These are phyloP conservation scores for Galagoides demidoff DNA, from an alignment of 2,797 vertebrate genomes.

Conservation along the genomic window DNA sequence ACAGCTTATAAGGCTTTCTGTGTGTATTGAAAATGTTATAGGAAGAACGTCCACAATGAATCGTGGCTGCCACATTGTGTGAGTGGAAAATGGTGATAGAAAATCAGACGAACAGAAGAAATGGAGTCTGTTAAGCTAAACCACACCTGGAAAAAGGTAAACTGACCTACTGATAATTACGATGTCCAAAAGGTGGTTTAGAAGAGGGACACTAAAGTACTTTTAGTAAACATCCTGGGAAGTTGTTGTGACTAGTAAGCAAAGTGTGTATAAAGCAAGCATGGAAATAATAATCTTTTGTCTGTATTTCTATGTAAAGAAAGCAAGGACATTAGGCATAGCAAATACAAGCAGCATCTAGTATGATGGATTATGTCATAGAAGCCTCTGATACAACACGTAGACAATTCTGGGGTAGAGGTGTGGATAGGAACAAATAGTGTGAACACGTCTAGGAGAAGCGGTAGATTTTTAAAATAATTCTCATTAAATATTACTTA, in stretches of 20 bases:
- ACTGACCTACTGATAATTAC: not conserved
- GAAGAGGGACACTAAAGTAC: not conserved
- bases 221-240: not conserved
- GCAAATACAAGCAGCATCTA: not conserved
- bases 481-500: not conserved
- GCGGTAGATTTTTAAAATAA: not conserved
- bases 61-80: not conserved
- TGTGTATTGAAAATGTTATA: conserved; percentile 60
- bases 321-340: not conserved
- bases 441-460: not conserved
- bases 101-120: not conserved
- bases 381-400: not conserved
- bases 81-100: not conserved
- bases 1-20: conserved; percentile 60
- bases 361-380: not conserved
- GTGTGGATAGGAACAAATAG: not conserved
- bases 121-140: not conserved
- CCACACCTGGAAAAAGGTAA: not conserved
- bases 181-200: not conserved
- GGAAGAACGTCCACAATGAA: not conserved
- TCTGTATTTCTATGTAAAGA: not conserved
- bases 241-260: not conserved
- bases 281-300: not conserved
- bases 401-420: not conserved
- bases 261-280: not conserved